Evolutionary conservation across 2,888 invertebrate genomes (phyloP), one percentile per base, ranked within the genome.

Genomic region (Spodoptera exigua): DNA sequence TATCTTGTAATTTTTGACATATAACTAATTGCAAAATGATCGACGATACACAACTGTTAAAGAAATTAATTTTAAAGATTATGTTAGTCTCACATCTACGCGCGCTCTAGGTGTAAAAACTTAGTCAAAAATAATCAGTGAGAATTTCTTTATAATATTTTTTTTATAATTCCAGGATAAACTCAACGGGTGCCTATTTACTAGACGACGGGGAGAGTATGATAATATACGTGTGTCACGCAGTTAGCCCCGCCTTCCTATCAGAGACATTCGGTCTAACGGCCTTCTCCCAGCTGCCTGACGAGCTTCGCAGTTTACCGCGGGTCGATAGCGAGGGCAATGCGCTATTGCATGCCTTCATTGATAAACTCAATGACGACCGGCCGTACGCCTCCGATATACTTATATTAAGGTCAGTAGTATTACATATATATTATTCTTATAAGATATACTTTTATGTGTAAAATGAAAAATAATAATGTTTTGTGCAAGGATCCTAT

Each of bases 191-290:
- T 32, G 98, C 97, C 10, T 99, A 99, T 89, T 94, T 99, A 2
- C 92, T 99, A 88, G 99, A 99, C 89, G 96, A 97, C 71, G 98
- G 98, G 10, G 96, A 97, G 55, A 95, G 95, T 61, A 96, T 99
- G 92, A 95, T 97, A 46, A 87, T 99, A 49, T 97, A 98, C 88
- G 95, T 99, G 39, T 97, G 99, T 44, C 96, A 97, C 68, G 97
- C 95, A 72, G 96, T 97, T 36, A 95, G 96, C 65, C 95, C 96
- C 41, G 95, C 95, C 51, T 97, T 97, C 87, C 95, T 98, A 76
- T 96, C 96, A 59, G 96, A 96, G 66, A 95, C 97, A 16, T 95
- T 99, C 74, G 98, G 97, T 16, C 97, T 97, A 49, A 91, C 96
- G 3, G 95, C 96, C 61, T 97, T 96, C 86, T 91, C 95, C 49